Conservation (phyloP, 2,113 vertebrate species). For the Malurus cyaneus region DNA sequence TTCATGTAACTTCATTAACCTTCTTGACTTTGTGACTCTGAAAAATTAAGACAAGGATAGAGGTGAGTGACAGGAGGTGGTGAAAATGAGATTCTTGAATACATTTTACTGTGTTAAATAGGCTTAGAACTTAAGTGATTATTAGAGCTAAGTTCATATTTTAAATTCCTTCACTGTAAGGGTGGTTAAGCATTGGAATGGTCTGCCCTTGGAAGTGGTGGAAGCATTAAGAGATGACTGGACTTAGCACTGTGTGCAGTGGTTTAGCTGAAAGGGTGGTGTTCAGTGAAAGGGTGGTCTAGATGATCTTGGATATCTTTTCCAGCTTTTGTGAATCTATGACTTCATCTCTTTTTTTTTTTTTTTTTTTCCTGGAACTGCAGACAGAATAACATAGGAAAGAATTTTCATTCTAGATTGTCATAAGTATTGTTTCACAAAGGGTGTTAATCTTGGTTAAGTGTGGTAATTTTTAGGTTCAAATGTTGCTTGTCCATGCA, state of each 20-base stretch:
- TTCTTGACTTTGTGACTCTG: constrained; percentile 4
- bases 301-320: neutral
- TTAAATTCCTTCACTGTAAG: neutral
- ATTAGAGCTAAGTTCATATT: neutral
- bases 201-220: neutral
- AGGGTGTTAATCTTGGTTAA: neutral
- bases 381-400: neutral
- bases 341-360: neutral
- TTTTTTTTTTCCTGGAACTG: neutral
- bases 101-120: neutral
- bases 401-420: neutral
- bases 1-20: constrained; percentile 38
- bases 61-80: neutral
- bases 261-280: neutral
- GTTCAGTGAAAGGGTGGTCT: neutral
- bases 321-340: neutral
- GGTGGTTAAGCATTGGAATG: neutral
- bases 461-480: neutral
- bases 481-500: neutral
- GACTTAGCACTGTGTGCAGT: neutral
- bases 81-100: neutral
- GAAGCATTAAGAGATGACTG: no score
- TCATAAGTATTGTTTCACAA: neutral
- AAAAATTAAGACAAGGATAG: neutral
- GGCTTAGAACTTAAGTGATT: neutral